A percentile compares a stretch with the other conserved stretches of the same genome.
Evolutionary conservation across 1,140 invertebrate species (phyloP).

Genomic region (Atta colombica): DNA sequence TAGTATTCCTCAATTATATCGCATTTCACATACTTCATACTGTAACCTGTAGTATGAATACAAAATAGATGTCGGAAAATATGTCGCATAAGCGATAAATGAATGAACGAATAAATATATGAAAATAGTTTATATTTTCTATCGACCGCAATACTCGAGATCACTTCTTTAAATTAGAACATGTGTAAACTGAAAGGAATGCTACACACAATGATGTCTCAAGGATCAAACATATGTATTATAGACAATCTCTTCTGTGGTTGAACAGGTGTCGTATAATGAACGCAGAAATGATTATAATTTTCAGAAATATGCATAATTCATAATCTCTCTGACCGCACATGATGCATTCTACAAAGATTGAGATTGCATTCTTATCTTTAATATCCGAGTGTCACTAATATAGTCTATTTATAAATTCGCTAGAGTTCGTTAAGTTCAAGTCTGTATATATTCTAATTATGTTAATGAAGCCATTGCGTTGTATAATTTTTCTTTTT

Average conservation of each 20-base stretch:
- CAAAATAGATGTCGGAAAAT: not conserved
- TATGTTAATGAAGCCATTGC: not conserved
- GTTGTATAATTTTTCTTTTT: not conserved
- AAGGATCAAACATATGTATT: slow-evolving; percentile 13
- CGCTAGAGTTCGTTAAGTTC: slow-evolving; percentile 13
- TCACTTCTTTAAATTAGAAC: not conserved
- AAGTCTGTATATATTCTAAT: not conserved
- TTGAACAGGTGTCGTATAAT: slow-evolving; percentile 48
- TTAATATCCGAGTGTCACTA: not conserved
- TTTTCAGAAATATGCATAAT: slow-evolving; percentile 48
- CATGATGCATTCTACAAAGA: slow-evolving; percentile 19
- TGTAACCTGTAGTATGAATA: too few species aligned
- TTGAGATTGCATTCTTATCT: slow-evolving; percentile 30
- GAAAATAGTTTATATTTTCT: not conserved
- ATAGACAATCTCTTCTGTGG: slow-evolving; percentile 34
- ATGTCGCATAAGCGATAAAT: not conserved
- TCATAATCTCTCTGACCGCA: slow-evolving; percentile 34
- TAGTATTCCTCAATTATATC: not conserved
- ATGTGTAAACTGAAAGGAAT: slow-evolving; percentile 18
- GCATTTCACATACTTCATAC: not conserved
- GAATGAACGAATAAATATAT: not conserved
- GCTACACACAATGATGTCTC: slow-evolving; percentile 7
- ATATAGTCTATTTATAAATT: slow-evolving; percentile 32
- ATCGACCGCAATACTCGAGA: not conserved
- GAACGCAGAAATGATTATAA: slow-evolving; percentile 7